phyloP scores from a whole-genome alignment of 1,140 invertebrate genomes.

The Lucilia sericata region DNA sequence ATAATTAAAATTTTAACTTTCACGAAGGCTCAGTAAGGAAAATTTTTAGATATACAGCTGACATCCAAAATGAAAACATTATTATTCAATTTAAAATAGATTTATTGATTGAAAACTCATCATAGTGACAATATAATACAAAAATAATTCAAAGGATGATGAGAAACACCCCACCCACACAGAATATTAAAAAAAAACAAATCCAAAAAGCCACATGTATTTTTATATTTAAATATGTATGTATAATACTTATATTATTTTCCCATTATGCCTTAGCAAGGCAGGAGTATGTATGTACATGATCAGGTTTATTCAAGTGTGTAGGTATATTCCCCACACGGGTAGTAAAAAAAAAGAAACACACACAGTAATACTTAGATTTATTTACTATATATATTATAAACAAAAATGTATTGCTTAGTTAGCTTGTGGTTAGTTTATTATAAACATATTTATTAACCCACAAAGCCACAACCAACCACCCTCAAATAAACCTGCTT shows the following conservation, averaged over 20 bases:
- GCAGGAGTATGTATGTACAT: not conserved
- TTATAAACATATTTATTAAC: not conserved
- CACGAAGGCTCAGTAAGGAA: no score
- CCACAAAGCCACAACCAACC: not conserved
- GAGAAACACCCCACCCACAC: not conserved
- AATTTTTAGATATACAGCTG: not conserved
- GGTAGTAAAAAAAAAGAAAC: not conserved
- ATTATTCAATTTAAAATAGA: conserved; percentile 35
- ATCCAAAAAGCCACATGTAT: not conserved
- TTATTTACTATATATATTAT: no score
- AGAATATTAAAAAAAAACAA: not conserved
- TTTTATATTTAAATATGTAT: not conserved
- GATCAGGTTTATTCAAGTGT: not conserved
- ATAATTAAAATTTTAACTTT: no score
- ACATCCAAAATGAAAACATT: not conserved
- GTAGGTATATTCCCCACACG: not conserved
- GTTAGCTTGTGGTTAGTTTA: not conserved
- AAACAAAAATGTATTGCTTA: not conserved
- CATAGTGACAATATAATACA: not conserved
- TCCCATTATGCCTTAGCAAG: not conserved
- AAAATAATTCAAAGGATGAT: not conserved
- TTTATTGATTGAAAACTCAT: conserved; percentile 36
- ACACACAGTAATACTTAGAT: no score
- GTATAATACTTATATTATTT: no score
- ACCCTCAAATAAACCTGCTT: not conserved